Percentiles rank a stretch among this genome's conserved stretches.
These are phyloP conservation scores for Girardia tigrina DNA, from an alignment of 2,888 invertebrate genomes.

Conservation along the genomic window DNA sequence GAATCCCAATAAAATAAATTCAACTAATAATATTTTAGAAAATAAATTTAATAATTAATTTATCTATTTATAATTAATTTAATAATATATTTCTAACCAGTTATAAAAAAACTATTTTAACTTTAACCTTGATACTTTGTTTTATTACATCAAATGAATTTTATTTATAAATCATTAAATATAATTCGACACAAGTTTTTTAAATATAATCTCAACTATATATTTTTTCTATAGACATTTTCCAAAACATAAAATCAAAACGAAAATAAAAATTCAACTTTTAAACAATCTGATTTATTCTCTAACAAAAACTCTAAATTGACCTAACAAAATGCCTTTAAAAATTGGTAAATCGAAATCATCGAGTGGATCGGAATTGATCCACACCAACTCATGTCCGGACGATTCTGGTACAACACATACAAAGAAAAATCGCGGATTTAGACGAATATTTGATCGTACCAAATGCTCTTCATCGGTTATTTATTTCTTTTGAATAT, in stretches of 20 bases:
- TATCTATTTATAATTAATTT: no score
- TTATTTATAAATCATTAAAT: slow-evolving; percentile 5
- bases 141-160: slow-evolving; percentile 1
- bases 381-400: background rate
- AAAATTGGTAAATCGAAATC: slow-evolving; percentile 23
- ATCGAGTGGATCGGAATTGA: slow-evolving; percentile 3
- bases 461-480: background rate
- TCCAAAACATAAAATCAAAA: no score
- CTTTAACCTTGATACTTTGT: background rate
- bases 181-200: slow-evolving; percentile 6
- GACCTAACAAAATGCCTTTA: background rate
- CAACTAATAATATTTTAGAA: no score
- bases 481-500: background rate
- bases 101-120: no score
- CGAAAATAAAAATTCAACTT: no score
- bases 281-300: no score
- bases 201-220: background rate
- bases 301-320: no score
- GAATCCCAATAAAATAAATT: no score
- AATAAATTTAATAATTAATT: no score
- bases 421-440: background rate
- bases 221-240: background rate
- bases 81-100: no score
- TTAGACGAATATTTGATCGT: background rate
- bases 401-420: background rate